Base-by-base conservation (phyloP, 2,113 vertebrate genomes). In the Anarhynchus alexandrinus region DNA sequence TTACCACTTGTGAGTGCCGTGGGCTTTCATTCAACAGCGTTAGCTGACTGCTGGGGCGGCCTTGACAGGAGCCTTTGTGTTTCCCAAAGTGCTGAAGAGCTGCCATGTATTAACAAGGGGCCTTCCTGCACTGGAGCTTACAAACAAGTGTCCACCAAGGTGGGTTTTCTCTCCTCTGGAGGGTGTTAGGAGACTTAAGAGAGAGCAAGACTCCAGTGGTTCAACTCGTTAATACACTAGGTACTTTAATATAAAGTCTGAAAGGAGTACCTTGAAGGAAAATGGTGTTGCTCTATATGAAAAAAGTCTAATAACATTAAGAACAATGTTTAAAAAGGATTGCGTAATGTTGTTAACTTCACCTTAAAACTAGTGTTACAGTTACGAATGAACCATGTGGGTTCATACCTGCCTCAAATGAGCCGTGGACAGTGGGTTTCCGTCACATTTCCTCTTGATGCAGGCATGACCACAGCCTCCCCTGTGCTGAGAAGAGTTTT, bases 351-450 rank as follows among this genome's bases (percentile, higher is more conserved):
- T 2, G 0, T 65, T 57, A 87, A 12, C 29, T 29, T 87, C 40
- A 36, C 49, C 21, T 77, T 91, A 77, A 80, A 52, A 8, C 15
- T 32, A 11, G 20, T 29, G 29, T 55, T 92, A 12, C 11, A 21
- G 40, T 52, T 42, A 64, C 1, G 1, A 72, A 42, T 4, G 0
- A 64, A 51, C 42, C 1, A 0, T 6, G 6, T 3, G 8, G 19
- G 11, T 51, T 76, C 32, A 10, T 22, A 38, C 15, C 11, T 86
- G 58, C 32, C 67, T 52, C 0, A 0, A 65, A 42, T 23, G 57
- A 82, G 36, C 36, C 22, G 30, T 0, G 8, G 66, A 16, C 55
- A 38, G 16, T 4, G 7, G 23, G 45, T 58, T 90, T 54, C 70
- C 47, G 32, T 38, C 74, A n/a, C 0, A 2, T 29, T 72, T 71